These are phyloP conservation scores for Hemibagrus guttatus DNA, from an alignment of 2,797 vertebrate species.

Conservation along the genomic window DNA sequence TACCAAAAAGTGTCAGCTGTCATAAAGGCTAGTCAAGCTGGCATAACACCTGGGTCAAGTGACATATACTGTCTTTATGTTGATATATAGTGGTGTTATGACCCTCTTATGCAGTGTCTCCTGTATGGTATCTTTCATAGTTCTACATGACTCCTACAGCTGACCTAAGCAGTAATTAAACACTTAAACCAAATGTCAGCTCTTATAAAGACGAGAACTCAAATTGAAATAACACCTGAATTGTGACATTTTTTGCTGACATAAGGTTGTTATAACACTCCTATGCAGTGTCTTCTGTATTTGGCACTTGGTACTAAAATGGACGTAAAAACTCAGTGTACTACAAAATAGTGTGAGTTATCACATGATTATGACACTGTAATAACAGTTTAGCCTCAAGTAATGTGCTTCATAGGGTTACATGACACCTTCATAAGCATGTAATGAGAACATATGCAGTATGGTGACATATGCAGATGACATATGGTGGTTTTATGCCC, in stretches of 20 bases:
- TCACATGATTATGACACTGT: neutral
- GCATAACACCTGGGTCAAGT: neutral
- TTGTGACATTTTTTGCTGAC: neutral
- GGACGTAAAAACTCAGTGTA: neutral
- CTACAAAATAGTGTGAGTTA: neutral
- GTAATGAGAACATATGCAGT: neutral
- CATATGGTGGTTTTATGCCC: neutral
- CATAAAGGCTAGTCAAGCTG: no score
- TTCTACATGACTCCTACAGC: neutral
- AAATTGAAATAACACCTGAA: neutral
- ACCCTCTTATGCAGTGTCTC: neutral
- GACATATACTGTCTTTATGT: neutral
- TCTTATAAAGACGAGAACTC: neutral
- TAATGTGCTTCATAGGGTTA: neutral
- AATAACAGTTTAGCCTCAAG: neutral
- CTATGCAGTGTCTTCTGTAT: neutral
- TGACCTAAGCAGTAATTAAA: neutral
- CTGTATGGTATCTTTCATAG: neutral
- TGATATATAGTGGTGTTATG: neutral
- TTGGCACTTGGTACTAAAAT: neutral
- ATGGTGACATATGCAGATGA: neutral
- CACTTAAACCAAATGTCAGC: neutral
- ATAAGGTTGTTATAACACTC: neutral
- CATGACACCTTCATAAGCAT: neutral
- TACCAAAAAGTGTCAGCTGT: no score